Base-by-base conservation (phyloP, 2,888 invertebrate species). In the Dryobotodes eremita region DNA sequence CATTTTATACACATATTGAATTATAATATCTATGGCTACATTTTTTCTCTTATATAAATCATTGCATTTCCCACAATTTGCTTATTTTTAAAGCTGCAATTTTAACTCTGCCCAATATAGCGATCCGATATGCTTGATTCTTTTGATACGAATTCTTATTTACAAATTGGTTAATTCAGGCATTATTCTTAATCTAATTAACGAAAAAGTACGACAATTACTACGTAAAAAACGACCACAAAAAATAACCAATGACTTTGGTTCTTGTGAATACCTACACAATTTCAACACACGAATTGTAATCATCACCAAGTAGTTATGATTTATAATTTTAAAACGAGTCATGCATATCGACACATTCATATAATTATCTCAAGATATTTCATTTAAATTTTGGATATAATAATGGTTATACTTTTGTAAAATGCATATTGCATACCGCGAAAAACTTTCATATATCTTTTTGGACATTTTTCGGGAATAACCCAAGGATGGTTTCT, bases 11-110 rank as follows among this genome's bases (percentile, higher is more conserved):
- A 86, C 70, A 75, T 78, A 46, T 31, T 57, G n/a, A 61, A 61
- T 55, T 83, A 42, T 79, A 78, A 82, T 82, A 84, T 78, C 71
- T 83, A 86, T 74, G 79, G 75, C 79, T 86, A 86, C 31, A 73
- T 74, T 75, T 59, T 74, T 71, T 59, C 55, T 79, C 65, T 48
- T 86, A 72, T 42, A 62, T 71, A 74, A 76, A 70, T 65, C 75
- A 82, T 85, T 86, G 82, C 82, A 85, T 82, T 85, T 69, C 69
- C 75, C 75, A 69, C 75, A 84, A 71, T 77, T 57, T 77, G 23
- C 65, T 77, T 74, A 73, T 48, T 2, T 50, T 86, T 86, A 82
- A 80, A 87, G 80, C 87, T 88, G 80, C 84, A 77, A 77, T 79
- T 72, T 79, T 55, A 71, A 42, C 65, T 83, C 61, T 70, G 59